Evolutionary conservation across 2,113 vertebrate species (phyloP), one percentile per base, ranked within the genome.

Genomic region (Pteruthius melanotis): DNA sequence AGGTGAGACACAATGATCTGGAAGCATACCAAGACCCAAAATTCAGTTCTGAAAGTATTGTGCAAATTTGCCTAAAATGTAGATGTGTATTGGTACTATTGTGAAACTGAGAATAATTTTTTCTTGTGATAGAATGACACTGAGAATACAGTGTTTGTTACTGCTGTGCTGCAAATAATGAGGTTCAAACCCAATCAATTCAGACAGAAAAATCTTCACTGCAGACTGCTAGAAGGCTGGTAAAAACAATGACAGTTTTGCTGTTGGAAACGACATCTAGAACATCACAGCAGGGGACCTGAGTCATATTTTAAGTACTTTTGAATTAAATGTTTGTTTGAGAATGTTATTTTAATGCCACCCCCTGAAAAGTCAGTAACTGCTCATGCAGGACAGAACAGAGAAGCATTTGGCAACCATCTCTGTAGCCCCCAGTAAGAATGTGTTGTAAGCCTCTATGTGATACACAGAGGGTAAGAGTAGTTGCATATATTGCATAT

Each of bases 41-140:
- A 68, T 66, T 78, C 27, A 39, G 7, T 68, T 84, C 60, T 82
- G 81, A 84, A 91, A 84, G 26, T 54, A 47, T 64, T 13, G 23
- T 42, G 69, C 30, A 75, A 60, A 39, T 91, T 70, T 59, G 27
- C 16, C 77, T 78, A 56, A 91, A 82, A 76, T 59, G 61, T 16
- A 86, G n/a, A n/a, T 44, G 23, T 72, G 8, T 56, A n/a, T 42
- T 0, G 0, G 39, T 44, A 18, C 17, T 72, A 21, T 40, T 13
- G 7, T 56, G 71, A 64, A 82, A 21, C 35, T 47, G 44, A 40
- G 17, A 64, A 30, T 49, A 19, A 13, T 40, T 57, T 47, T 42
- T 1, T n/a, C 47, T 66, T 82, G 33, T 1, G 3, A 15, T 18
- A 42, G 42, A 68, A 42, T 66, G 77, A 31, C 39, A 26, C 8